Evolutionary conservation across 1,140 invertebrate species (phyloP).

Genomic region (Drosophila pseudoobscura): DNA sequence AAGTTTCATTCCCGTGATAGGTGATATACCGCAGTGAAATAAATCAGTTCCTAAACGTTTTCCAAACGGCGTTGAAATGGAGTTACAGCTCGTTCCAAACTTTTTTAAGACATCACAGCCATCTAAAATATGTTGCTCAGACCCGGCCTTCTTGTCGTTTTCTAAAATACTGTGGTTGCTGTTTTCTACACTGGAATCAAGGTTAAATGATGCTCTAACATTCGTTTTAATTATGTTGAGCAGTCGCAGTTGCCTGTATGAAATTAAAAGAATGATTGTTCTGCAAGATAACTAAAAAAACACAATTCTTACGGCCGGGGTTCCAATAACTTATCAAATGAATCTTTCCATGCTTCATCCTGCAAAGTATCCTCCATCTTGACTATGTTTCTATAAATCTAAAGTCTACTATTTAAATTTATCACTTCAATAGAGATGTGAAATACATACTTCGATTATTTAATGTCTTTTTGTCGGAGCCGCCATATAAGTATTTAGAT

Average conservation of each 20-base stretch:
- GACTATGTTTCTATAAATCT: no score
- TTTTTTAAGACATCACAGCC: background rate
- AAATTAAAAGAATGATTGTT: background rate
- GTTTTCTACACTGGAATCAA: constrained; percentile 77
- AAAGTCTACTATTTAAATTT: no score
- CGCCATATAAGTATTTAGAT: no score
- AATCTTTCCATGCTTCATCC: constrained; percentile 67
- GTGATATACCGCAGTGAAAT: constrained; percentile 66
- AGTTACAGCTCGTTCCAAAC: background rate
- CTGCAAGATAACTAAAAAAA: background rate
- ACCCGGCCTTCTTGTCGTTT: background rate
- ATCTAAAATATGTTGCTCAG: background rate
- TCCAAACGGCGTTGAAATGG: constrained; percentile 64
- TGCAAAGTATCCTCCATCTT: constrained; percentile 53
- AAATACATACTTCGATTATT: background rate
- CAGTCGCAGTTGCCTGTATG: constrained; percentile 52
- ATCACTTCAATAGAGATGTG: background rate
- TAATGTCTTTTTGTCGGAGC: no score
- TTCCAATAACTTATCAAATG: constrained; percentile 70
- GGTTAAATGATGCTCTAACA: constrained; percentile 68
- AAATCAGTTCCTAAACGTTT: constrained; percentile 29
- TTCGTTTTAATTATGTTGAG: constrained; percentile 54
- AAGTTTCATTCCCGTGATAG: constrained; percentile 48
- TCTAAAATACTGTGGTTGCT: constrained; percentile 31
- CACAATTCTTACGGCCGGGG: constrained; percentile 42